phyloP scores from a whole-genome alignment of 1,140 invertebrate species.

The Caenorhabditis inopinata region DNA sequence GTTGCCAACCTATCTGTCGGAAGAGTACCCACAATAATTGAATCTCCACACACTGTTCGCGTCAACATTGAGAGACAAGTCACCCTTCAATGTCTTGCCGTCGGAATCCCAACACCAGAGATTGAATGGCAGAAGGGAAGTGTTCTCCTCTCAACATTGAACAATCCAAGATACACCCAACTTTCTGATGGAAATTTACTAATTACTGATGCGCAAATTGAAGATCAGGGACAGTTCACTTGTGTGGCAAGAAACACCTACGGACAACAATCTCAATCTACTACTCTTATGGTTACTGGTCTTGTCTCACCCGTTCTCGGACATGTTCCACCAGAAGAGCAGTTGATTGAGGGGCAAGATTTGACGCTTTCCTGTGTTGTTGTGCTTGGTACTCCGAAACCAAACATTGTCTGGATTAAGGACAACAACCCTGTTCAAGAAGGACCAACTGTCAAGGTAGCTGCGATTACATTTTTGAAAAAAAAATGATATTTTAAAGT shows the following conservation, averaged over 20 bases:
- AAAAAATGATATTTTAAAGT: background rate
- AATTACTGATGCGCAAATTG: constrained; percentile 57
- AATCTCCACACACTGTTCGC: constrained; percentile 64
- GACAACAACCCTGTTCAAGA: constrained; percentile 57
- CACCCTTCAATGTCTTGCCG: constrained; percentile 62
- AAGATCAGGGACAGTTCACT: constrained; percentile 65
- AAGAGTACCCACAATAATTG: constrained; percentile 67
- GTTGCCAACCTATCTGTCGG: constrained; percentile 67
- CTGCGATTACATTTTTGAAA: background rate
- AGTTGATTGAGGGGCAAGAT: constrained; percentile 63
- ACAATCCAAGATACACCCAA: constrained; percentile 54
- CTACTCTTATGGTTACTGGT: constrained; percentile 68
- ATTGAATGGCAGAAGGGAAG: constrained; percentile 64
- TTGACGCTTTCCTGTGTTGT: constrained; percentile 66
- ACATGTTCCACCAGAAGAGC: constrained; percentile 58
- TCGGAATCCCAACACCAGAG: constrained; percentile 64
- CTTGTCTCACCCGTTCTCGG: constrained; percentile 64
- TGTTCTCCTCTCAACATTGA: constrained; percentile 51
- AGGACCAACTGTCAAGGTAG: constrained; percentile 34
- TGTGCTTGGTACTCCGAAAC: constrained; percentile 68
- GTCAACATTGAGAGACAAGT: constrained; percentile 67
- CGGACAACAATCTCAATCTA: constrained; percentile 66
- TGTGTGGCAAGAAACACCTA: constrained; percentile 69
- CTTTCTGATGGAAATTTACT: constrained; percentile 57
- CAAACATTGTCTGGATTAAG: constrained; percentile 68